Percentiles rank a stretch among this genome's conserved stretches.
Evolutionary conservation across 1,140 invertebrate species (phyloP).

Genomic region (Plectrocnemia conspersa): DNA sequence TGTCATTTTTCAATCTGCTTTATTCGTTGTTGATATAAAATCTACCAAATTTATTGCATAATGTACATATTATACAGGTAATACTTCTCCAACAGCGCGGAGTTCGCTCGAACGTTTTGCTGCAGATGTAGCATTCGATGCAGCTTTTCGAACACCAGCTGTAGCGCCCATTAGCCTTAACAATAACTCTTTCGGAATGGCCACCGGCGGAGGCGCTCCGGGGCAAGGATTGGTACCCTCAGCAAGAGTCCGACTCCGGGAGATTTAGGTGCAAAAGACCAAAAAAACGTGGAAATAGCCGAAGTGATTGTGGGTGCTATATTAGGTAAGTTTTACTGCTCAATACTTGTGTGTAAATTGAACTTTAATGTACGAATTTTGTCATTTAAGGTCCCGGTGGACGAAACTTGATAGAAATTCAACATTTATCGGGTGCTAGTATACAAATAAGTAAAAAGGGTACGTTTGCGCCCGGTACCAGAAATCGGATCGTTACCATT

Average conservation of each 20-base stretch:
- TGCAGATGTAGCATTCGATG: conserved; percentile 65
- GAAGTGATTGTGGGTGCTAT: conserved; percentile 96
- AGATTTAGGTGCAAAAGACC: conserved; percentile 67
- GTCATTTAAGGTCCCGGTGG: conserved; percentile 78
- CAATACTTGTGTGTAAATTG: neutral
- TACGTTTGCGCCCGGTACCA: conserved; percentile 91
- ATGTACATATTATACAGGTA: too few species aligned
- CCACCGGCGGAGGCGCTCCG: conserved; percentile 74
- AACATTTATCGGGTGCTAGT: conserved; percentile 92
- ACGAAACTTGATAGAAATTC: conserved; percentile 92
- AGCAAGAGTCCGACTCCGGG: conserved; percentile 82
- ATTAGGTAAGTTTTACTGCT: conserved; percentile 58
- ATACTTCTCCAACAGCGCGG: conserved; percentile 58
- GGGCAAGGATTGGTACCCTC: conserved; percentile 72
- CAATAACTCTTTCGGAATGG: conserved; percentile 70
- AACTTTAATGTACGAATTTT: neutral
- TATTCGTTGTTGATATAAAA: too few species aligned
- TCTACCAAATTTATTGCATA: too few species aligned
- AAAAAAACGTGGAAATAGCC: conserved; percentile 88
- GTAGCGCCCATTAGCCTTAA: conserved; percentile 67
- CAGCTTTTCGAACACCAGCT: conserved; percentile 61
- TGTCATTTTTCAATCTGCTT: too few species aligned
- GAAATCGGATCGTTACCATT: conserved; percentile 95
- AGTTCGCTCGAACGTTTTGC: conserved; percentile 65
- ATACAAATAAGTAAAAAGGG: conserved; percentile 99